phyloP scores from a whole-genome alignment of 1,140 invertebrate species.

The Bombus turneri region DNA sequence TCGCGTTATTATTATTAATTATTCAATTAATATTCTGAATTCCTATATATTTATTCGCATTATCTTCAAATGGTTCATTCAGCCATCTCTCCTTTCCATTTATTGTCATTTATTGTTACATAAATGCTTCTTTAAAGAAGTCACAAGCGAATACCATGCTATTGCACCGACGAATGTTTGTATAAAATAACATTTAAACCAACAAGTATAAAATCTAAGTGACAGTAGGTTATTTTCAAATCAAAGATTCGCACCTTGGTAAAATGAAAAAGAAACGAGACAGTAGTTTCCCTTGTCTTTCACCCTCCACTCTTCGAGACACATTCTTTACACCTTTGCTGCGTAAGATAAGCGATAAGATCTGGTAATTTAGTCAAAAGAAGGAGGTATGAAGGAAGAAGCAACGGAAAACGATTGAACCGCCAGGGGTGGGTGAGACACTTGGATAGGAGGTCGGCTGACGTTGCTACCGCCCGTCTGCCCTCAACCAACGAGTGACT shows the following conservation, averaged over 20 bases:
- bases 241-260: background rate
- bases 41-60: background rate
- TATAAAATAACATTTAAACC: rapidly evolving
- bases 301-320: rapidly evolving
- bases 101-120: background rate
- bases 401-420: slow-evolving; percentile 58
- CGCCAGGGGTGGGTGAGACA: slow-evolving; percentile 61
- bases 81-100: background rate
- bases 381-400: slow-evolving; percentile 32
- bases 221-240: rapidly evolving
- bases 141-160: no score
- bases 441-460: slow-evolving; percentile 65
- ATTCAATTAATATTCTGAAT: background rate
- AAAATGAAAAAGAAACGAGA: background rate
- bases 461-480: slow-evolving; percentile 47
- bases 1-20: no score
- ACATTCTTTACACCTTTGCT: background rate
- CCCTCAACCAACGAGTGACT: slow-evolving; percentile 75
- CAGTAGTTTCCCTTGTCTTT: background rate
- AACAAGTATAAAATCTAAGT: rapidly evolving
- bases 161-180: no score
- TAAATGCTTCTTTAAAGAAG: background rate
- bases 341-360: slow-evolving; percentile 39
- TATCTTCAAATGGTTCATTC: background rate
- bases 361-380: slow-evolving; percentile 35